Percentiles rank a stretch among this genome's conserved stretches.
Conservation (phyloP, 2,888 invertebrate genomes). For the Phorcus lineatus region DNA sequence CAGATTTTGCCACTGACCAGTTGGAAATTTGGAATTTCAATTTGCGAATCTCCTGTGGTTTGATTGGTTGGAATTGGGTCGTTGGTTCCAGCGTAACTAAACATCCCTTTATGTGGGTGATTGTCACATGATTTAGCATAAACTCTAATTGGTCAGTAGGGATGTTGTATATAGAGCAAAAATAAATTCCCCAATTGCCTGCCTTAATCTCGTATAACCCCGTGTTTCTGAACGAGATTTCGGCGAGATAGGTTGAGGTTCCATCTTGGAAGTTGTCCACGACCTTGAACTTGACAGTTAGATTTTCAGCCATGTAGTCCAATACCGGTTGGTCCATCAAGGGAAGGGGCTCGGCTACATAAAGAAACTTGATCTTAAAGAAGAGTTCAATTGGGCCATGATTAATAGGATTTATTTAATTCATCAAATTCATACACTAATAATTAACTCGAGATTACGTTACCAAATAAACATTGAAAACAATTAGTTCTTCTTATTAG, state of each 20-base stretch:
- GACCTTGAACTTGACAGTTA: conserved; percentile 47
- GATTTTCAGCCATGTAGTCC: conserved; percentile 55
- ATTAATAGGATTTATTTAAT: too few relatives aligned
- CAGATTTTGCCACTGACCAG: conserved; percentile 48
- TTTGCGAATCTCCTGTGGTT: conserved; percentile 29
- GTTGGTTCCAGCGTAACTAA: conserved; percentile 47
- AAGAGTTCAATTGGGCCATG: too few relatives aligned
- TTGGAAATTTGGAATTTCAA: conserved; percentile 33
- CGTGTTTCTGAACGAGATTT: conserved; percentile 44
- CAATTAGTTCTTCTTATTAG: too few relatives aligned
- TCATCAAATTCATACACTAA: too few relatives aligned
- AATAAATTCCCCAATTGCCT: conserved; percentile 63
- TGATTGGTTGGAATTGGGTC: conserved; percentile 28
- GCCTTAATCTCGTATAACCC: conserved; percentile 40
- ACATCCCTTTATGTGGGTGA: conserved; percentile 50
- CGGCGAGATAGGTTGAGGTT: conserved; percentile 31
- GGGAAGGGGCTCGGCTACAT: background rate
- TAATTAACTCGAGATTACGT: too few relatives aligned
- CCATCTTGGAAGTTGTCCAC: conserved; percentile 42
- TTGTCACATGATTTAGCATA: conserved; percentile 24
- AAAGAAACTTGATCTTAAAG: background rate
- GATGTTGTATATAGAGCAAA: conserved; percentile 43
- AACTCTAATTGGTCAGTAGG: conserved; percentile 29
- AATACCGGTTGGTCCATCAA: conserved; percentile 48
- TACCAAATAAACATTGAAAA: too few relatives aligned